Conservation (phyloP, 2,888 invertebrate genomes). For the Philopedon plagiatum region DNA sequence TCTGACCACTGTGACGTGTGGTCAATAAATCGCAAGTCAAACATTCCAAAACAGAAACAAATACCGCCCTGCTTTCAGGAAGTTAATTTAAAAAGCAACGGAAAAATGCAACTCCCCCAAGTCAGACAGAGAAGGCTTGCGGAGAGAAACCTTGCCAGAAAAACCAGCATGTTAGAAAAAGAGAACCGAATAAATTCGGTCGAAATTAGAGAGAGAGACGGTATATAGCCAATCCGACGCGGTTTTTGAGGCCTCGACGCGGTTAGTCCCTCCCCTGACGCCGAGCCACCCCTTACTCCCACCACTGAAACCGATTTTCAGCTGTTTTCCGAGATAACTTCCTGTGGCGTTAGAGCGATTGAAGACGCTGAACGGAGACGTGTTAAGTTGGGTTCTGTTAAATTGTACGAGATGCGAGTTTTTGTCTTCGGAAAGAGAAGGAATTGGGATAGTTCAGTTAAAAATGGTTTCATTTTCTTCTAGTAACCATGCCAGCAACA, state of each 20-base stretch:
- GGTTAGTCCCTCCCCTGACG: conserved; percentile 70
- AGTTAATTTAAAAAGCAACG: conserved; percentile 53
- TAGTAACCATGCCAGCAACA: too few species aligned
- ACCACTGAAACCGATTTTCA: conserved; percentile 54
- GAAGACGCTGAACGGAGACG: conserved; percentile 34
- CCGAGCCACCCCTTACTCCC: conserved; percentile 64
- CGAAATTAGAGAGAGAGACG: conserved; percentile 59
- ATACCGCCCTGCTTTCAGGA: conserved; percentile 51
- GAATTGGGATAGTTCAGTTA: too few species aligned
- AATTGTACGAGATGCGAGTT: neutral
- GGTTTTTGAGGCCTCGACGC: conserved; percentile 70
- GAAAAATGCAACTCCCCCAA: conserved; percentile 41
- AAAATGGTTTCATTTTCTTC: too few species aligned
- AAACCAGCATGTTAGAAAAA: conserved; percentile 46
- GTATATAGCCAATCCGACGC: conserved; percentile 69
- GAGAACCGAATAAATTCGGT: conserved; percentile 51
- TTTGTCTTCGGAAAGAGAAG: too few species aligned
- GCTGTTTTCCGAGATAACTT: conserved; percentile 54
- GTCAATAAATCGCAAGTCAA: conserved; percentile 17
- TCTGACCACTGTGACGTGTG: neutral
- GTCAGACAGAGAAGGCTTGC: conserved; percentile 46
- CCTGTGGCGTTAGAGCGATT: conserved; percentile 43
- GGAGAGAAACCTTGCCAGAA: conserved; percentile 44
- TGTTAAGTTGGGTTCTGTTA: neutral
- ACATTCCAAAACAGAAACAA: conserved; percentile 36